Conservation (phyloP, 2,888 invertebrate species). For the Drosophila flavopinicola region DNA sequence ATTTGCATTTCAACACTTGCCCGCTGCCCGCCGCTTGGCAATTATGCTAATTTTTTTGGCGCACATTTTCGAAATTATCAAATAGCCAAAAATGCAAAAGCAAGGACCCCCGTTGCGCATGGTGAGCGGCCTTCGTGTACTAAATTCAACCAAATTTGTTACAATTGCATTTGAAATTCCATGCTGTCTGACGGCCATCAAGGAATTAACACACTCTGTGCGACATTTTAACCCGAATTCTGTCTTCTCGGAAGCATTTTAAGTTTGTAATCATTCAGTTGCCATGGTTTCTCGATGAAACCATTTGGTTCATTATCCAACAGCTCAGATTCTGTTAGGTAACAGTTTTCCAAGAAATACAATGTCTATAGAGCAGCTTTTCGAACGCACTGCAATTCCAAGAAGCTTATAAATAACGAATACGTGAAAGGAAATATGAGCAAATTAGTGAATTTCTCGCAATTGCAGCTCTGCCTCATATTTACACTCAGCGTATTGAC, state of each 20-base stretch:
- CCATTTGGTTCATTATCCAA: too few relatives aligned
- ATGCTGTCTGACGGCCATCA: conserved; percentile 13
- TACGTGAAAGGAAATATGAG: too few relatives aligned
- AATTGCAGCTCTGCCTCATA: too few relatives aligned
- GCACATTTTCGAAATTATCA: conserved; percentile 63
- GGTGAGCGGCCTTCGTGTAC: conserved; percentile 18
- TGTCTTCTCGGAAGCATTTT: background rate
- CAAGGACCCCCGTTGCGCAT: conserved; percentile 36
- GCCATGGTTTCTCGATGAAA: too few relatives aligned
- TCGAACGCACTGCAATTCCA: too few relatives aligned
- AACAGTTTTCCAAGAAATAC: too few relatives aligned
- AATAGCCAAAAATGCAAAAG: conserved; percentile 58
- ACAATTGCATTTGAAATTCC: conserved; percentile 65
- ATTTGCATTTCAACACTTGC: conserved; percentile 48
- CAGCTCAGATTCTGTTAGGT: too few relatives aligned
- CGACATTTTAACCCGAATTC: conserved; percentile 5
- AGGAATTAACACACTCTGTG: conserved; percentile 27
- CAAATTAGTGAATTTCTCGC: too few relatives aligned
- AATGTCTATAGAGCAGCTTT: too few relatives aligned
- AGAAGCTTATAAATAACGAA: too few relatives aligned
- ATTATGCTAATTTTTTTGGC: conserved; percentile 70
- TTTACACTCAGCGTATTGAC: background rate
- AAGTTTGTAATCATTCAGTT: background rate
- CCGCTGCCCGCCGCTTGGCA: conserved; percentile 19
- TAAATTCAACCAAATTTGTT: conserved; percentile 60